Evolutionary conservation across 2,113 vertebrate species (phyloP), one percentile per base, ranked within the genome.

Genomic region (Dipodomys merriami): DNA sequence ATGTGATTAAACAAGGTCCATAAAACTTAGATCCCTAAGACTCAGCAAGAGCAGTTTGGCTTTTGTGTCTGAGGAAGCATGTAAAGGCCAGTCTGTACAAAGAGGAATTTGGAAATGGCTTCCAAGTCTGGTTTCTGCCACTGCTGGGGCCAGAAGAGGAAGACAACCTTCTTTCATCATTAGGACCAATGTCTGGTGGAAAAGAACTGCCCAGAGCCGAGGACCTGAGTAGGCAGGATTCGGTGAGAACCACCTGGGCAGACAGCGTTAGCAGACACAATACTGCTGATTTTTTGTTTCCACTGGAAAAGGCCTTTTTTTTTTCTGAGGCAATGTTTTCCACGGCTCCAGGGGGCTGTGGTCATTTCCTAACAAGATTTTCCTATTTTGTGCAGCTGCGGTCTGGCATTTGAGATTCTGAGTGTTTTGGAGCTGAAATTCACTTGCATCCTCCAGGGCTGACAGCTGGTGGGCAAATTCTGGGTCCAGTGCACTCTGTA

Each of bases 241-340:
- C 12, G 6, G 71, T 33, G 1, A 60, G 81, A 88, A 44, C 2
- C 46, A 87, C 96, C 93, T 93, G 88, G 86, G 91, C 95, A 68
- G 90, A 68, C 65, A 16, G 35, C 33, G 57, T 80, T 87, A 93
- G 83, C 85, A 96, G 92, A 90, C 87, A 96, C 84, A 85, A 85
- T 95, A 83, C 19, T 95, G 92, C 94, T 96, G 95, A 96, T 87
- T 90, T 95, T 39, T 9, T 85, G 35, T 74, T 86, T 91, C 73
- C 96, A 89, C 78, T 96, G 97, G 97, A 97, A 98, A 97, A 82
- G 83, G 83, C 85, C 68, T 93, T 95, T 92, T 88, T 49, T 49
- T 49, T 92, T 62, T 95, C 90, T 96, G 94, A 98, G 90, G 96
- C 93, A 95, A 22, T 91, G 79, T 85, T 97, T 97, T 97, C 97